Conservation (phyloP, 2,113 vertebrate species). For the Benitochromis conjunctus region DNA sequence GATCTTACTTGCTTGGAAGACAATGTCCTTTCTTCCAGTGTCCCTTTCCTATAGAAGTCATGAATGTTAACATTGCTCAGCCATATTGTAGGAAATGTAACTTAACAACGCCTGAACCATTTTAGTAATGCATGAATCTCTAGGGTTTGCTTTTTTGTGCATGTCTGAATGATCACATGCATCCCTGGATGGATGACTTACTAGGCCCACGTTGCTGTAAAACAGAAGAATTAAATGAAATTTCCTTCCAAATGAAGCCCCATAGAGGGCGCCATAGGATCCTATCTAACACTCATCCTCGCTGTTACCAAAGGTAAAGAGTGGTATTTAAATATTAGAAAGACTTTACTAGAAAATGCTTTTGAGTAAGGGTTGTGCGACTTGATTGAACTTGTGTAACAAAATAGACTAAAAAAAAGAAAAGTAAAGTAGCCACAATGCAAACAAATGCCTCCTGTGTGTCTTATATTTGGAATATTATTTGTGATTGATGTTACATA, state of each 20-base stretch:
- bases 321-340: not conserved
- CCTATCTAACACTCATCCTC: not conserved
- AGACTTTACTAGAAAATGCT: not conserved
- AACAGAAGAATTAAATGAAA: not conserved
- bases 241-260: not conserved
- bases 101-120: not conserved
- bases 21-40: not conserved
- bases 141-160: not conserved
- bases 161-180: not conserved
- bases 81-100: not conserved
- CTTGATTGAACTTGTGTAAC: accelerated
- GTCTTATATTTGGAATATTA: not conserved
- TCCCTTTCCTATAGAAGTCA: not conserved
- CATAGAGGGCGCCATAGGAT: slow-evolving; percentile 31
- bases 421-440: not conserved
- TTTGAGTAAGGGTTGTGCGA: not conserved
- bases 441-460: not conserved
- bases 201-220: not conserved
- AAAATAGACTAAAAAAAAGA: not conserved
- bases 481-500: not conserved
- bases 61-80: not conserved
- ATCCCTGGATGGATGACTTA: not conserved
- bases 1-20: not conserved
- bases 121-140: not conserved
- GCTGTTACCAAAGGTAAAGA: not conserved